Percentiles rank a stretch among this genome's conserved stretches.
phyloP scores from a whole-genome alignment of 2,888 invertebrate genomes.

The Cryptocephalus moraei region DNA sequence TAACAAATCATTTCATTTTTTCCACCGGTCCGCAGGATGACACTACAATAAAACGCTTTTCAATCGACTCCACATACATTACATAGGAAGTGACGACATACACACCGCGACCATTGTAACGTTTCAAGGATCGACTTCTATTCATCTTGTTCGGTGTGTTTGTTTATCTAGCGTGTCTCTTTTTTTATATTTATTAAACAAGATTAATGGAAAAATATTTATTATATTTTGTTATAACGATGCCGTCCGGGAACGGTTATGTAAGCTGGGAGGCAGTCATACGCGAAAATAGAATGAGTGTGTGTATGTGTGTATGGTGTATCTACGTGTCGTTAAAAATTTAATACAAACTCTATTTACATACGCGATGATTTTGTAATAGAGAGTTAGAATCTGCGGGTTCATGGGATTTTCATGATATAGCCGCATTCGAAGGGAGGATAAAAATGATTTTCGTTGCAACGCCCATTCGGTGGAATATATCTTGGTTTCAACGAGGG shows the following conservation, averaged over 20 bases:
- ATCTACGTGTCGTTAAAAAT: too few species aligned
- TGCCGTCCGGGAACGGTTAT: too few species aligned
- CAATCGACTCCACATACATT: constrained; percentile 14
- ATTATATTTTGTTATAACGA: too few species aligned
- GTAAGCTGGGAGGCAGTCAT: too few species aligned
- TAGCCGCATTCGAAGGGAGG: too few species aligned
- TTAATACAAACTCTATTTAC: too few species aligned
- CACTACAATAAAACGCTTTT: constrained; percentile 28
- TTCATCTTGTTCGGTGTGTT: constrained; percentile 4
- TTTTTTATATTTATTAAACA: constrained; percentile 5
- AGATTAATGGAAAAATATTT: constrained; percentile 7
- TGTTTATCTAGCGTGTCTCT: constrained; percentile 7
- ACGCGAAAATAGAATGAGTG: too few species aligned
- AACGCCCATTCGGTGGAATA: constrained; percentile 5
- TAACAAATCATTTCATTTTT: constrained; percentile 32
- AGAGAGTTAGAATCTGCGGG: too few species aligned
- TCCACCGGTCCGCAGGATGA: constrained; percentile 16
- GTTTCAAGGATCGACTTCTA: constrained; percentile 23
- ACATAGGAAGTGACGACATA: constrained; percentile 29
- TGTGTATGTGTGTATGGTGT: too few species aligned
- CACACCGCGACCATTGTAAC: constrained; percentile 19
- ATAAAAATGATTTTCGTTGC: constrained; percentile 16
- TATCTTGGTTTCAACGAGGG: too few species aligned
- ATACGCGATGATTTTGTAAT: too few species aligned
- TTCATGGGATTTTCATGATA: too few species aligned